These are phyloP conservation scores for Palythoa heliodiscus DNA, from an alignment of 92 coral and sea anemone genomes.

Conservation along the genomic window DNA sequence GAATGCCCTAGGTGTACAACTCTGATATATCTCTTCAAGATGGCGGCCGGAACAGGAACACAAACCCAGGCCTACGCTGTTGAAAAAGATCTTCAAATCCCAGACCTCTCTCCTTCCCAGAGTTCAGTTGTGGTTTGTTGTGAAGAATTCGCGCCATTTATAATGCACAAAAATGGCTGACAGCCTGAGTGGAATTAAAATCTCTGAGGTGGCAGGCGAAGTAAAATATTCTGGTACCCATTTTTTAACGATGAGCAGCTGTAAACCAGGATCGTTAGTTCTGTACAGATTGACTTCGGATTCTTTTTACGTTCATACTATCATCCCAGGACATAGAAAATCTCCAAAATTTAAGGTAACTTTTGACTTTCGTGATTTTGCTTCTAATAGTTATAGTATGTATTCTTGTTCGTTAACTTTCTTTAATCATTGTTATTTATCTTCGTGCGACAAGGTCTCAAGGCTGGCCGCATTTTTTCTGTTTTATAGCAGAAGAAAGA, in stretches of 20 bases:
- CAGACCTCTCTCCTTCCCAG: constrained; percentile 35
- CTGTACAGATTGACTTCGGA: constrained; percentile 25
- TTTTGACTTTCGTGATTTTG: background rate
- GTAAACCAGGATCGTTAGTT: constrained; percentile 30
- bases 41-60: constrained; percentile 1
- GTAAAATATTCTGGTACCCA: constrained; percentile 24
- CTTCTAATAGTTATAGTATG: background rate
- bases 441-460: no score
- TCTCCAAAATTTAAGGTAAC: constrained; percentile 36
- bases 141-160: constrained; percentile 41
- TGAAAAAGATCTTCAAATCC: background rate
- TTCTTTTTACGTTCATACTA: constrained; percentile 27
- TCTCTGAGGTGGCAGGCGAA: constrained; percentile 24
- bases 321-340: constrained; percentile 15
- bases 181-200: constrained; percentile 7
- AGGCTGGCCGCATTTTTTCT: no score
- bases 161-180: constrained; percentile 34
- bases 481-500: no score
- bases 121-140: constrained; percentile 20
- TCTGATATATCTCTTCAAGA: background rate
- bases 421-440: background rate
- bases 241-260: constrained; percentile 2
- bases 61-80: constrained; percentile 25
- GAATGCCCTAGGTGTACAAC: no score
- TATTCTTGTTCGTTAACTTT: background rate